Evolutionary conservation across 2,797 vertebrate genomes (phyloP).

Genomic region (Aplochiton taeniatus): DNA sequence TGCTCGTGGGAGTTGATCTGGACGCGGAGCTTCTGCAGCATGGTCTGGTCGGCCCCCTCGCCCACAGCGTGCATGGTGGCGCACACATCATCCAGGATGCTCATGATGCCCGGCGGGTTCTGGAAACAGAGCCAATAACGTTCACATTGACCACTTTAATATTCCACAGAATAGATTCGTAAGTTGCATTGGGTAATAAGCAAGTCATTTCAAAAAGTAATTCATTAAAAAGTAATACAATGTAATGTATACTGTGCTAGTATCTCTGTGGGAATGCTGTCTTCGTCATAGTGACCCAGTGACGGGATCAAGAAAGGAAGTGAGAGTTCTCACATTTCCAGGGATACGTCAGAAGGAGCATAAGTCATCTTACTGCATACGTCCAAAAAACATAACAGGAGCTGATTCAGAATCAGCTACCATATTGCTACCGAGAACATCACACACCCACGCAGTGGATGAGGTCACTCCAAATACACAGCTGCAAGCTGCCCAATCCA

Average conservation of each 20-base stretch:
- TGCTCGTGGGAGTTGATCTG: constrained; percentile 95
- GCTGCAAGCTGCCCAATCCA: constrained; percentile 22
- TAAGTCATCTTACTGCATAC: neutral
- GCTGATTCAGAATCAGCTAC: constrained; percentile 7
- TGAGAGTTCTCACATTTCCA: too few species aligned
- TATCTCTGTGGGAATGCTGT: too few species aligned
- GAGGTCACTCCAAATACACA: constrained; percentile 21
- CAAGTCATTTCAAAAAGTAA: too few species aligned
- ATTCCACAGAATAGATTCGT: neutral
- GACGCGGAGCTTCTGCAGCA: constrained; percentile 95
- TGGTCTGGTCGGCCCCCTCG: constrained; percentile 94
- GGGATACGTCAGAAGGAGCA: neutral
- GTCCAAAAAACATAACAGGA: constrained; percentile 10
- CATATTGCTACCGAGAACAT: neutral
- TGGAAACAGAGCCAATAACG: constrained; percentile 49
- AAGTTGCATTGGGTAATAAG: too few species aligned
- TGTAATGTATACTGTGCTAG: neutral
- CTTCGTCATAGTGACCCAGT: too few species aligned
- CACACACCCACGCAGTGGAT: constrained; percentile 7
- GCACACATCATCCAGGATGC: constrained; percentile 96
- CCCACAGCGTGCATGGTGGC: constrained; percentile 98
- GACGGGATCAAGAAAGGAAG: too few species aligned
- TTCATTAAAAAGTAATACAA: too few species aligned
- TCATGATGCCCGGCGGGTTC: constrained; percentile 97
- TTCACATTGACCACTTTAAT: neutral